phyloP scores from a whole-genome alignment of 2,797 vertebrate genomes.

The Alosa sapidissima region DNA sequence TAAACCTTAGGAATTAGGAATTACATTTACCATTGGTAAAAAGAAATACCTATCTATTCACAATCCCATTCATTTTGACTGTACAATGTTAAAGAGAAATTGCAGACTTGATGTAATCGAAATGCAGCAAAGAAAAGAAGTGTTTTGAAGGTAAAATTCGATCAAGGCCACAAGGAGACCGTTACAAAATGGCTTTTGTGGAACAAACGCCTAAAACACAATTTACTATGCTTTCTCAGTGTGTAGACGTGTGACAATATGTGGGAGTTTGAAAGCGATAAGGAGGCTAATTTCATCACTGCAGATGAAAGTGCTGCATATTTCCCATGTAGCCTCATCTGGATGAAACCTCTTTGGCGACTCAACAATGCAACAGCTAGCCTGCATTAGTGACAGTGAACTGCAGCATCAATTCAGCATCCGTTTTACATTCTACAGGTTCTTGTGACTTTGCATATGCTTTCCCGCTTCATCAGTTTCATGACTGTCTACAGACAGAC shows the following conservation, averaged over 20 bases:
- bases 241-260: not conserved
- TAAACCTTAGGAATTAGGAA: too few species aligned
- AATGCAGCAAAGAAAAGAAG: not conserved
- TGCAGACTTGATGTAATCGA: not conserved
- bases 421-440: not conserved
- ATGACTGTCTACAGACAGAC: not conserved
- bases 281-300: not conserved
- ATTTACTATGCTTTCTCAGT: not conserved
- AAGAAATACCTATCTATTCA: not conserved
- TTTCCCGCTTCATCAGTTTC: not conserved
- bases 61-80: not conserved
- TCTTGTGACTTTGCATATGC: not conserved
- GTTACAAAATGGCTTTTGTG: constrained; percentile 1
- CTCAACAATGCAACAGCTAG: not conserved
- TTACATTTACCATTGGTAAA: too few species aligned
- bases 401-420: not conserved
- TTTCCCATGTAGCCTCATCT: not conserved
- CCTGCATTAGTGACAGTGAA: not conserved
- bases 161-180: not conserved
- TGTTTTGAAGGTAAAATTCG: not conserved
- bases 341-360: not conserved
- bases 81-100: not conserved
- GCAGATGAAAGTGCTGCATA: not conserved
- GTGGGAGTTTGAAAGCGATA: not conserved
- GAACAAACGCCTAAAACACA: not conserved